Base-by-base conservation (phyloP, 2,888 invertebrate species). In the Tryphoninae sp. region DNA sequence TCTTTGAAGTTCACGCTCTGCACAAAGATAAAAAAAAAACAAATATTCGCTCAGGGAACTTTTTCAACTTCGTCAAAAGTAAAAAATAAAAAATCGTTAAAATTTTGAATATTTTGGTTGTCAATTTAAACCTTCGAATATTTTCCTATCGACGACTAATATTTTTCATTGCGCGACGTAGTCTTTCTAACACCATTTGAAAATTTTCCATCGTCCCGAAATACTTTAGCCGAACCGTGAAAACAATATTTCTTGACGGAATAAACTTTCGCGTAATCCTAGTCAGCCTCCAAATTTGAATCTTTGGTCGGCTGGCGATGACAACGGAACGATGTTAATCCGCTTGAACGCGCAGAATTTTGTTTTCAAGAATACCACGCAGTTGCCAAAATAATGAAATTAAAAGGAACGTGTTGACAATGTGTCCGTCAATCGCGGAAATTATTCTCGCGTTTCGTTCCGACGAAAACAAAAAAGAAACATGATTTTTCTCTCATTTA, bases 1-100 rank as follows among this genome's bases (percentile, higher is more conserved):
- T 98, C 99, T 94, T 98, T 97, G 95, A 98, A 97, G 94, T 95
- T 96, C 87, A 98, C 98, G 87, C 67, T 76, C 75, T 76, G 68
- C 33, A 67, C 68, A 45, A 9, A 55, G 16, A n/a, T 7, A 19
- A 1, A 19, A 22, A 0, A 33, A 8, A 40, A 73, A 11, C 11
- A 13, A 45, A 6, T 11, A 45, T 33, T 33, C 33, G 7, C 1
- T 33, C 33, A 2, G 6, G 4, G 6, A 26, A 4, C 4, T 33
- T 33, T 33, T 6, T 33, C 7, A 33, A 33, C 33, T 33, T 6
- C 1, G 33, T 6, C 6, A 33, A 33, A 33, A 33, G 7, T 6
- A 1, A 33, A 33, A 33, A 33, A 33, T 6, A 6, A 33, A 6
- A 33, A 33, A 33, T 33, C 33, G 4, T 6, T 33, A 33, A 33